Evolutionary conservation across 2,113 vertebrate species (phyloP).

Genomic region (Indri indri): DNA sequence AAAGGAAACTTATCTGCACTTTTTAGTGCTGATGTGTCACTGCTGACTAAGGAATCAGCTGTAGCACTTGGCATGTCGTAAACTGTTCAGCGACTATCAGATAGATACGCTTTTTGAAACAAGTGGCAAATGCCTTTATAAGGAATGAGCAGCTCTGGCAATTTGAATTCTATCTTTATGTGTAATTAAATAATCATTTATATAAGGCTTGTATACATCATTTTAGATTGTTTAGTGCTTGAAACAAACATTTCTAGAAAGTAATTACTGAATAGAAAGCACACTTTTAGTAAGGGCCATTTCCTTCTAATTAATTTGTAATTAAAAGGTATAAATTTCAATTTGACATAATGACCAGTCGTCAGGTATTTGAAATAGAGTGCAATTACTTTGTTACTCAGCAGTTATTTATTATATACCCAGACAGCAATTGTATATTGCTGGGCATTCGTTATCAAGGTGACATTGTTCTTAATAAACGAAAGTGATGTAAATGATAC

Average conservation of each 20-base stretch:
- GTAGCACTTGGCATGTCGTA: not conserved
- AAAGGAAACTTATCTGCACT: not conserved
- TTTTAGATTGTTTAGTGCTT: not conserved
- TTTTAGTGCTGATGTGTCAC: constrained; percentile 66
- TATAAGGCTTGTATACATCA: not conserved
- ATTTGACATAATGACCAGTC: constrained; percentile 50
- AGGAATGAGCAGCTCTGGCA: not conserved
- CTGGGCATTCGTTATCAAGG: not conserved
- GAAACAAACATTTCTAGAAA: constrained; percentile 33
- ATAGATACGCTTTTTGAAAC: not conserved
- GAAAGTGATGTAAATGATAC: not conserved
- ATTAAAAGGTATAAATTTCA: constrained; percentile 47
- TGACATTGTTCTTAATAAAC: not conserved
- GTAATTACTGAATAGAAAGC: constrained; percentile 47
- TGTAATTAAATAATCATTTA: not conserved
- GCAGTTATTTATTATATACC: not conserved
- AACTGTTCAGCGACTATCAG: not conserved
- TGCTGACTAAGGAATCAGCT: constrained; percentile 32
- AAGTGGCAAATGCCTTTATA: not conserved
- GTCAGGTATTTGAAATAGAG: constrained; percentile 44
- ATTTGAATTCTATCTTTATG: not conserved
- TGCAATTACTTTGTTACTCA: constrained; percentile 33
- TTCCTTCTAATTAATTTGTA: constrained; percentile 46
- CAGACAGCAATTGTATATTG: not conserved
- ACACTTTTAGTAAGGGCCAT: not conserved